Evolutionary conservation across 2,797 vertebrate genomes (phyloP).

Genomic region (Remorina albescens): DNA sequence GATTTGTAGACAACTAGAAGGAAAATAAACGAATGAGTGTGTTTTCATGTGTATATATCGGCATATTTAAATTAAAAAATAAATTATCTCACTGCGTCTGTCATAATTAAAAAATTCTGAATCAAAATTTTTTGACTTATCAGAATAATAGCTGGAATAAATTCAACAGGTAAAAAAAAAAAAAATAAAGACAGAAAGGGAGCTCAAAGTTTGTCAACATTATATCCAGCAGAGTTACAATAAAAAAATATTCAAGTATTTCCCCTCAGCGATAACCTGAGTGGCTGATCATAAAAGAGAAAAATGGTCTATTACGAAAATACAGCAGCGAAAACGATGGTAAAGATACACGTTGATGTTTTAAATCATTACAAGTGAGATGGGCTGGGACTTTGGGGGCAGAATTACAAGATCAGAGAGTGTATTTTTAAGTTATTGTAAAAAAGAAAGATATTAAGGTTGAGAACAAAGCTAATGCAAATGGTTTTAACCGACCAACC

Average conservation of each 20-base stretch:
- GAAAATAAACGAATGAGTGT: not conserved
- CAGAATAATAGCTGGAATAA: not conserved
- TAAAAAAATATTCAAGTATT: slow-evolving; percentile 73
- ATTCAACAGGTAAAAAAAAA: not conserved
- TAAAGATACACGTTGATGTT: not conserved
- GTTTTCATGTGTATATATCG: slow-evolving; percentile 10
- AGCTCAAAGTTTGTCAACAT: slow-evolving; percentile 12
- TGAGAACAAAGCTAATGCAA: not conserved
- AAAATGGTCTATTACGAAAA: not conserved
- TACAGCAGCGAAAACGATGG: slow-evolving; percentile 11
- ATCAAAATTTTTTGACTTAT: not conserved
- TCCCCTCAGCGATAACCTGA: slow-evolving; percentile 47
- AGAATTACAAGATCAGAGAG: not conserved
- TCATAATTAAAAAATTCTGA: not conserved
- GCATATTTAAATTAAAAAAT: slow-evolving; percentile 6
- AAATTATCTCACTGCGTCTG: slow-evolving; percentile 2
- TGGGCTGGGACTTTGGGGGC: not conserved
- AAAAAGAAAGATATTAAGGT: not conserved
- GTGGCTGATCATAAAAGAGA: slow-evolving; percentile 11
- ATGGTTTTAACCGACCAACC: not conserved
- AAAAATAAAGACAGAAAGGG: slow-evolving; percentile 13
- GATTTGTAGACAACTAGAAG: not conserved
- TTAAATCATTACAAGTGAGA: not conserved
- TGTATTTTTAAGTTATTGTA: not conserved
- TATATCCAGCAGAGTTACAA: slow-evolving; percentile 8